These are phyloP conservation scores for Musca domestica DNA, from an alignment of 1,140 invertebrate species.

Conservation along the genomic window DNA sequence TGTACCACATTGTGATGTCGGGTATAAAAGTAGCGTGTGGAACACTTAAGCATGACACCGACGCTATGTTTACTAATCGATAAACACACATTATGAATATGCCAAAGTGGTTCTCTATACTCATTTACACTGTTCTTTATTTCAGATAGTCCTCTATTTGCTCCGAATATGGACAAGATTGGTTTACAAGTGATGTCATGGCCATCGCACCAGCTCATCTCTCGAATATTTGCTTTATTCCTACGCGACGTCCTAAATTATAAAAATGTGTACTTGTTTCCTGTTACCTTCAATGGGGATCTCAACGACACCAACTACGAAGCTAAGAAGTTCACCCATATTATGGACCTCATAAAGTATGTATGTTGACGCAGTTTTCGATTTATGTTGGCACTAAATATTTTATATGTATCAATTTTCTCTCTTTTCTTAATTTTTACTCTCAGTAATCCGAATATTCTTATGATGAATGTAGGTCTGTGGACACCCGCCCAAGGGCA, in stretches of 20 bases:
- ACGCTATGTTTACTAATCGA: background rate
- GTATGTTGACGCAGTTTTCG: background rate
- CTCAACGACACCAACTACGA: slow-evolving; percentile 49
- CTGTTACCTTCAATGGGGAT: slow-evolving; percentile 52
- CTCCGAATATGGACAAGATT: slow-evolving; percentile 19
- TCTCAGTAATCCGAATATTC: background rate
- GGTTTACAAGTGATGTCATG: slow-evolving; percentile 59
- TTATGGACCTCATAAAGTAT: slow-evolving; percentile 33
- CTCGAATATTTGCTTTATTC: slow-evolving; percentile 65
- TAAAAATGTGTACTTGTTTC: slow-evolving; percentile 56
- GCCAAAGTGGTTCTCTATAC: background rate
- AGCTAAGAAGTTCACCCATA: background rate
- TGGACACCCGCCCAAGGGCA: slow-evolving; percentile 65
- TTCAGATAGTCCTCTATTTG: background rate
- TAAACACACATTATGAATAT: background rate
- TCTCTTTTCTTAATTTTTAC: slow-evolving; percentile 7
- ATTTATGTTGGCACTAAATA: background rate
- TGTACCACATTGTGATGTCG: background rate
- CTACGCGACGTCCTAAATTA: slow-evolving; percentile 66
- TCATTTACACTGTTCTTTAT: background rate
- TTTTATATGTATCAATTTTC: no score
- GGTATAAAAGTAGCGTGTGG: background rate
- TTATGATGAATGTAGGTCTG: slow-evolving; percentile 68
- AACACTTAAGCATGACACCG: background rate
- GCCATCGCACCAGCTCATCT: slow-evolving; percentile 62